Evolutionary conservation across 2,113 vertebrate genomes (phyloP).

Genomic region (Maccullochella peelii): DNA sequence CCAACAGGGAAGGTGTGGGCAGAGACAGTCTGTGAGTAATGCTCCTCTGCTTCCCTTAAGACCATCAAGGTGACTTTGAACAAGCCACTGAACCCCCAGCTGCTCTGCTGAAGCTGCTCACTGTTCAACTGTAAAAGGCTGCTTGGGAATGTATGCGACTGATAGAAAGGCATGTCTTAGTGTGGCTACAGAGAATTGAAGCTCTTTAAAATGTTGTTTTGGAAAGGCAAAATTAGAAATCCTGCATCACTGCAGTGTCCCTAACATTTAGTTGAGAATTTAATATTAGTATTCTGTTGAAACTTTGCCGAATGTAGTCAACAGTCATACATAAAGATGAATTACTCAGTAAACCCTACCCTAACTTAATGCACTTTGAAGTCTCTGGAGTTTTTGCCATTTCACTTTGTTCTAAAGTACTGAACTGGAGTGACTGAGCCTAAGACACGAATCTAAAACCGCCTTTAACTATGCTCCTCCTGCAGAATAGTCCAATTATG

Average conservation of each 20-base stretch:
- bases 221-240: neutral
- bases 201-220: slow-evolving; percentile 30
- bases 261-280: neutral
- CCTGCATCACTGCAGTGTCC: neutral
- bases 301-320: neutral
- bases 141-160: slow-evolving; percentile 2
- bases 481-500: too few species aligned
- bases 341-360: neutral
- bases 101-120: slow-evolving; percentile 28
- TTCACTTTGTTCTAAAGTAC: neutral
- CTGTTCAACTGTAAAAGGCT: slow-evolving; percentile 9
- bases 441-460: neutral
- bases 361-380: neutral
- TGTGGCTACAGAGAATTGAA: neutral
- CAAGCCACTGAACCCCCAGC: slow-evolving; percentile 18
- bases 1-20: slow-evolving; percentile 27
- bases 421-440: neutral
- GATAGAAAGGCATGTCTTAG: slow-evolving; percentile 12
- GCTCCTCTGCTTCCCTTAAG: slow-evolving; percentile 29
- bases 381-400: neutral
- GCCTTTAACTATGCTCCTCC: neutral
- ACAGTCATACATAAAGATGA: slow-evolving; percentile 20
- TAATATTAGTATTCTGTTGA: slow-evolving; percentile 7
- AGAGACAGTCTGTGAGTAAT: slow-evolving; percentile 50
- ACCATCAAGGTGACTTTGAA: slow-evolving; percentile 67